A percentile compares a stretch with the other conserved stretches of the same genome.
phyloP scores from a whole-genome alignment of 2,888 invertebrate genomes.

The Hoplodrina ambigua region DNA sequence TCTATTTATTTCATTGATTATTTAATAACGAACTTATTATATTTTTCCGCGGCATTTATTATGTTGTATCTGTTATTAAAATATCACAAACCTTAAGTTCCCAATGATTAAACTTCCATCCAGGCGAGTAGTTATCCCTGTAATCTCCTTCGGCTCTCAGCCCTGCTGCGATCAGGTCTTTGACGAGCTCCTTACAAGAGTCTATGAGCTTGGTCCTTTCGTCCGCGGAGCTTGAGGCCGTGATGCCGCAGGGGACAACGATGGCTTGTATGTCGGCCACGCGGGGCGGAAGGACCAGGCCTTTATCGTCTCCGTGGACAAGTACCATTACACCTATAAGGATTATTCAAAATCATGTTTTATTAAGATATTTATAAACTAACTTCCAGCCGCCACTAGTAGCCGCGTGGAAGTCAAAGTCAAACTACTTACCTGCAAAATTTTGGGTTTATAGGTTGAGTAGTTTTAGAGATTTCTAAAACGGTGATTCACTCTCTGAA shows the following conservation, averaged over 20 bases:
- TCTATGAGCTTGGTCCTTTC: slow-evolving; percentile 92
- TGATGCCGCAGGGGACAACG: slow-evolving; percentile 99
- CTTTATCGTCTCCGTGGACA: slow-evolving; percentile 99
- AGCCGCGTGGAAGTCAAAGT: too few relatives aligned
- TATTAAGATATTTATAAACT: too few relatives aligned
- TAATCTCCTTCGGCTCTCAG: slow-evolving; percentile 96
- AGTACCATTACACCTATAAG: slow-evolving; percentile 94
- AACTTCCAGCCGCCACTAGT: too few relatives aligned
- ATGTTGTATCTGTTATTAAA: not conserved
- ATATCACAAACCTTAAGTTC: slow-evolving; percentile 93
- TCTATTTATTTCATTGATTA: too few relatives aligned
- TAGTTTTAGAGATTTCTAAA: too few relatives aligned
- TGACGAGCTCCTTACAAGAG: slow-evolving; percentile 93
- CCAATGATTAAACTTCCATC: slow-evolving; percentile 99
- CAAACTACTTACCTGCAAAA: too few relatives aligned
- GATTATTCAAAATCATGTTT: not conserved
- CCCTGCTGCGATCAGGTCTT: slow-evolving; percentile 90
- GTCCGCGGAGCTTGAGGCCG: slow-evolving; percentile 93
- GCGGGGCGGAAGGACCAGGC: slow-evolving; percentile 98
- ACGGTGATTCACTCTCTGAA: too few relatives aligned
- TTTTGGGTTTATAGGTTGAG: too few relatives aligned
- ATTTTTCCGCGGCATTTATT: too few relatives aligned
- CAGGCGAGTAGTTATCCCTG: slow-evolving; percentile 98
- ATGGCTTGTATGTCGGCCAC: slow-evolving; percentile 97
- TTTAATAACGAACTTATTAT: too few relatives aligned